phyloP scores from a whole-genome alignment of 2,797 vertebrate genomes.

The Argentina silus region DNA sequence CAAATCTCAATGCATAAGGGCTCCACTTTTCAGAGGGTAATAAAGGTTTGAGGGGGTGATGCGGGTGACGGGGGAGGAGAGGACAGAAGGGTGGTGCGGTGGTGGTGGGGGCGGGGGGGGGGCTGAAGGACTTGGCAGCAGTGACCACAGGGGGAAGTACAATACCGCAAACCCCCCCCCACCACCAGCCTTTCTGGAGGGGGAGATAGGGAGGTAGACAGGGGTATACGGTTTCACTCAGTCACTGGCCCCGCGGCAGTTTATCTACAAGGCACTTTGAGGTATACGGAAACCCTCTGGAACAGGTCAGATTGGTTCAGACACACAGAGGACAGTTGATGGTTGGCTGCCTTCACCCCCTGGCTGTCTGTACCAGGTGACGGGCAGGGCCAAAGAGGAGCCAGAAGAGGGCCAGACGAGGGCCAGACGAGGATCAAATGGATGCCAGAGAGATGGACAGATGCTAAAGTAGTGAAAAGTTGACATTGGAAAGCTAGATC shows the following conservation, averaged over 20 bases:
- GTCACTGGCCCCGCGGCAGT: slow-evolving; percentile 33
- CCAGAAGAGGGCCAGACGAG: not conserved
- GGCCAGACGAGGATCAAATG: not conserved
- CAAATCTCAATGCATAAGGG: slow-evolving; percentile 87
- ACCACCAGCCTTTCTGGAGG: slow-evolving; percentile 21
- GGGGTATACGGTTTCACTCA: slow-evolving; percentile 2
- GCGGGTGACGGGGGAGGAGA: slow-evolving; percentile 17
- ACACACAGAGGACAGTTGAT: not conserved
- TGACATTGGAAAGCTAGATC: not conserved
- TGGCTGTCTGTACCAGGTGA: slow-evolving; percentile 33
- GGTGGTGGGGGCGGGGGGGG: not conserved
- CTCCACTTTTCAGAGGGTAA: slow-evolving; percentile 59
- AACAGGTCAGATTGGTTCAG: slow-evolving; percentile 56
- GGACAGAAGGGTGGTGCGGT: slow-evolving; percentile 9
- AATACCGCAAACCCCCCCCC: not conserved
- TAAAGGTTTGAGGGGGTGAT: not conserved
- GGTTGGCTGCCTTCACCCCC: slow-evolving; percentile 47
- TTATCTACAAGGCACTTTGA: slow-evolving; percentile 45
- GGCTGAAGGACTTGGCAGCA: not conserved
- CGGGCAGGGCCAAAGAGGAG: not conserved
- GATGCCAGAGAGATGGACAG: not conserved
- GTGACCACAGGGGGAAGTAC: not conserved
- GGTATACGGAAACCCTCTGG: slow-evolving; percentile 43
- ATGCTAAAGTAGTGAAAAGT: not conserved
- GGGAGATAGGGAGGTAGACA: not conserved